Evolutionary conservation across 2,113 vertebrate species (phyloP), one percentile per base, ranked within the genome.

Genomic region (Cariama cristata): DNA sequence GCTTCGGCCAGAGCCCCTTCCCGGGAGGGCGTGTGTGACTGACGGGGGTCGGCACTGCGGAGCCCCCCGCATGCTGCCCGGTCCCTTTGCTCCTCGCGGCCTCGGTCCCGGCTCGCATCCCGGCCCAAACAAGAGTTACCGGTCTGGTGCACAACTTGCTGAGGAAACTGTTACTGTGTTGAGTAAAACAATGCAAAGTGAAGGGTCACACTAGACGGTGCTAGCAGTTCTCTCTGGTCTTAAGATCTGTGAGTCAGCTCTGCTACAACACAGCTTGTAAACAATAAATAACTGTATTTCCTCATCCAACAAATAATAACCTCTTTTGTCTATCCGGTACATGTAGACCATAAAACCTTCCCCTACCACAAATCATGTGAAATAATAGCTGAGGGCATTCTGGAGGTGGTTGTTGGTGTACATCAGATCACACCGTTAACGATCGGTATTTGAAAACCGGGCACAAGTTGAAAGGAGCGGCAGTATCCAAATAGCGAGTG

Each of bases 241-340:
- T 30, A 15, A 47, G 33, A 47, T 71, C 44, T 35, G 1, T n/a
- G 72, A 69, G 45, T 69, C 42, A 49, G 47, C 60, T 71, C 9
- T 55, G 49, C 77, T 45, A 13, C 35, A 66, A 5, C 24, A 7
- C 16, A 14, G 53, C 42, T 73, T 88, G 83, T 73, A 74, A 86
- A 62, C 42, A 55, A 27, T 33, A 68, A 83, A 58, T 76, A 72
- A 47, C 33, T 40, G 19, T 22, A 1, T 74, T 90, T 94, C 27
- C 55, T 77, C 45, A 47, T 67, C 50, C 60, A 47, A 1, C n/a
- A 79, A 28, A 44, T 89, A 80, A 19, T 33, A 40, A 23, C 17
- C 23, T 67, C 27, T 47, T 33, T 6, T 38, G 66, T 64, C 19
- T 58, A 0, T 53, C 5, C 1, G 2, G 7, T 83, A 8, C 8